Base-by-base conservation (phyloP, 2,797 vertebrate species). In the Leptodactylus fallax region DNA sequence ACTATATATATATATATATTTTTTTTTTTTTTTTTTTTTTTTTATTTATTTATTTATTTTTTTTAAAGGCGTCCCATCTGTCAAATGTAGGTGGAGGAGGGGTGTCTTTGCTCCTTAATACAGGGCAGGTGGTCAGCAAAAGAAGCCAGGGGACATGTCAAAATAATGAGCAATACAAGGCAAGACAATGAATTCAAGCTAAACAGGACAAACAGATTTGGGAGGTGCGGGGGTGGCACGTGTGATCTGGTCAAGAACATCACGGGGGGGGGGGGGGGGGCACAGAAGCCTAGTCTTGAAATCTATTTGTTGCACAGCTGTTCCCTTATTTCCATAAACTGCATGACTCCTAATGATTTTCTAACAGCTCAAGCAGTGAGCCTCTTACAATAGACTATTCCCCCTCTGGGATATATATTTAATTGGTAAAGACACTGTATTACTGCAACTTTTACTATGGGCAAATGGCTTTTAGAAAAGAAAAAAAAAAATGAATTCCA, bases 261-360 rank as follows among this genome's bases (percentile, higher is more conserved):
- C n/a, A 77, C 27, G 17, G 81, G 63, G n/a, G n/a, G n/a, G n/a
- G n/a, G n/a, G n/a, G n/a, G n/a, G n/a, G n/a, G 23, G 79, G 61
- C 72, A 72, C 65, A 14, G 60, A 82, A 45, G 27, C 23, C 17
- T 58, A 69, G 63, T 49, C 25, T 55, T 63, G 36, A 67, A 45
- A 87, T 19, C 76, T 69, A 56, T 56, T 81, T 56, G 79, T 71
- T 67, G 36, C 21, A 47, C 23, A 55, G 81, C 85, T 83, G 55
- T 89, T 82, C 79, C 27, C 23, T 65, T 56, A 85, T 85, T 85
- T 85, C 23, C 72, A 85, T 85, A 85, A 85, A 77, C 56, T 47
- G 58, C 83, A 77, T 51, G 83, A 85, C 71, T 90, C 87, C 91
- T 87, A 84, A 84, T 67, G 71, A 65, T 69, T 83, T 80, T 67